Evolutionary conservation across 2,888 invertebrate genomes (phyloP).

Genomic region (Dastarcus helophoroides): DNA sequence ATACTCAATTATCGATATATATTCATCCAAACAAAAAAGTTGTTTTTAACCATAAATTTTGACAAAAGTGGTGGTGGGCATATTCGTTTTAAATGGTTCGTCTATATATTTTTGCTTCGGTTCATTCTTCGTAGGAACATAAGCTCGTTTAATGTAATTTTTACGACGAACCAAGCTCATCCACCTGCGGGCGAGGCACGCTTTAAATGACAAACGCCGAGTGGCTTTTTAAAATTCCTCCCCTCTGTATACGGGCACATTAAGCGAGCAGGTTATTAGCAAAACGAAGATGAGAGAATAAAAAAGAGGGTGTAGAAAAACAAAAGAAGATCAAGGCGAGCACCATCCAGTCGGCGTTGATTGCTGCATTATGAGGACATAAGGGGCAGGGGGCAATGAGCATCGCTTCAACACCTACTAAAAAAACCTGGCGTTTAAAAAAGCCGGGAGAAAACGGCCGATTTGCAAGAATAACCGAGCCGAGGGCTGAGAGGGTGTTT

Average conservation of each 20-base stretch:
- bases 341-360: slow-evolving; percentile 30
- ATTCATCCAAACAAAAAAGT: no score
- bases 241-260: slow-evolving; percentile 27
- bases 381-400: slow-evolving; percentile 17
- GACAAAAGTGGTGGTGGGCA: no score
- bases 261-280: slow-evolving; percentile 30
- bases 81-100: no score
- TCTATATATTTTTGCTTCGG: no score
- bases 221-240: slow-evolving; percentile 33
- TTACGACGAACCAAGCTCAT: no score
- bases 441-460: slow-evolving; percentile 25
- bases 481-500: slow-evolving; percentile 35
- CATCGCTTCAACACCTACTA: slow-evolving; percentile 28
- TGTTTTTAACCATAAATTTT: no score
- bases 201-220: slow-evolving; percentile 33
- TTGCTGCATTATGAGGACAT: slow-evolving; percentile 30
- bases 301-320: slow-evolving; percentile 28
- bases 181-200: no score
- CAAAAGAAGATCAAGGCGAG: slow-evolving; percentile 28
- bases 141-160: no score
- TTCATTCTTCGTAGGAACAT: no score
- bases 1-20: no score
- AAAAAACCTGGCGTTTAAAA: slow-evolving; percentile 30
- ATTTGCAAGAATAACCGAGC: slow-evolving; percentile 33
- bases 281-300: slow-evolving; percentile 29